These are phyloP conservation scores for Drosophila meridiana DNA, from an alignment of 2,888 invertebrate species.

Conservation along the genomic window DNA sequence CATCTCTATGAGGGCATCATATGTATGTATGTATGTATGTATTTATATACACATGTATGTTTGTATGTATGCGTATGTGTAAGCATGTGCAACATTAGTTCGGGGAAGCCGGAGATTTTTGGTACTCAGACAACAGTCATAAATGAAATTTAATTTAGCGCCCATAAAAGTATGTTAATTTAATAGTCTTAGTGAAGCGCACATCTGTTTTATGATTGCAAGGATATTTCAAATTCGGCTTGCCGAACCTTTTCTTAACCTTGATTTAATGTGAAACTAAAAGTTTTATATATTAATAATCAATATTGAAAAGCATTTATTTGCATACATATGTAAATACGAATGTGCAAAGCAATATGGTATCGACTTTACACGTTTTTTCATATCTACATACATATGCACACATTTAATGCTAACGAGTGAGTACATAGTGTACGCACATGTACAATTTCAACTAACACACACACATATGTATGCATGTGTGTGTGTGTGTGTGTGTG, in stretches of 20 bases:
- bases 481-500: slow-evolving; percentile 23
- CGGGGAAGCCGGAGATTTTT: not conserved
- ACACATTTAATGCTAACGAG: not conserved
- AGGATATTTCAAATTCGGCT: slow-evolving; percentile 5
- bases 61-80: not conserved
- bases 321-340: slow-evolving; percentile 25
- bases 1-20: not conserved
- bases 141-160: not conserved
- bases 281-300: slow-evolving; percentile 1
- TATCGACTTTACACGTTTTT: slow-evolving; percentile 20
- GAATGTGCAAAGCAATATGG: not conserved
- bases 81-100: not conserved
- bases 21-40: not conserved
- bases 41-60: not conserved
- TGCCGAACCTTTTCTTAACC: not conserved
- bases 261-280: not conserved
- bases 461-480: not conserved
- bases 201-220: not conserved
- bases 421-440: slow-evolving; percentile 19
- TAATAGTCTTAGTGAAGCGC: not conserved
- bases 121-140: not conserved
- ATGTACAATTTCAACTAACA: slow-evolving; percentile 12
- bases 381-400: slow-evolving; percentile 20
- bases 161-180: not conserved
- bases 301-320: not conserved